Base-by-base conservation (phyloP, 2,888 invertebrate species). In the Melieria crassipennis region DNA sequence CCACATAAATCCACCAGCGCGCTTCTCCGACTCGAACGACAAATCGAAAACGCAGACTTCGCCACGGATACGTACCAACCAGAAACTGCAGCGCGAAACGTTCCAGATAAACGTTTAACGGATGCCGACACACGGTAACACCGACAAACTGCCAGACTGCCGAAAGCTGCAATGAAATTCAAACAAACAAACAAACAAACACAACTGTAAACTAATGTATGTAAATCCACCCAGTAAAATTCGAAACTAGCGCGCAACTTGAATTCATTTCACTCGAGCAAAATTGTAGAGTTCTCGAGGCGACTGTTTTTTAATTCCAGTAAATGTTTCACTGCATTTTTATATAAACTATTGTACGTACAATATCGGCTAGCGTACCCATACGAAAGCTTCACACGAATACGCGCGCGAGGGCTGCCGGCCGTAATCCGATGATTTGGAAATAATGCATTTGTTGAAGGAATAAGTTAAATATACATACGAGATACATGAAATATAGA, bases 1-100 rank as follows among this genome's bases (percentile, higher is more conserved):
- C 83, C 91, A 93, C 87, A 93, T 94, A 84, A 93, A 95, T 88
- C 95, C 94, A 82, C 94, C 95, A 82, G 91, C 93, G 82, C 91
- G 94, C 77, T 95, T 95, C 90, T 94, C 94, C 80, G 95, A 95
- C 80, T 80, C 81, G 75, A 88, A 84, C 78, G 87, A 88, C 75
- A 85, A 85, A 87, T 76, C 84, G 67, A 85, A 86, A 79, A 81
- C 83, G 66, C 86, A 86, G 77, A 83, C 88, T 81, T 84, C 87
- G 77, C 87, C 87, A 78, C 84, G 86, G 75, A 82, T 87, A 80
- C 87, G 87, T 83, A 84, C 84, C 84, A 90, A 89, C 80, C 87
- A 84, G 77, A 90, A 91, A 84, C 86, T 90, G 75, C 87, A 90
- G 75, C 88, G 92, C 74, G 92, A 92, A 87, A 91, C 93, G 78